A percentile compares a stretch with the other conserved stretches of the same genome.
These are phyloP conservation scores for Styela clava DNA, from an alignment of 23 tunicate species.

Conservation along the genomic window DNA sequence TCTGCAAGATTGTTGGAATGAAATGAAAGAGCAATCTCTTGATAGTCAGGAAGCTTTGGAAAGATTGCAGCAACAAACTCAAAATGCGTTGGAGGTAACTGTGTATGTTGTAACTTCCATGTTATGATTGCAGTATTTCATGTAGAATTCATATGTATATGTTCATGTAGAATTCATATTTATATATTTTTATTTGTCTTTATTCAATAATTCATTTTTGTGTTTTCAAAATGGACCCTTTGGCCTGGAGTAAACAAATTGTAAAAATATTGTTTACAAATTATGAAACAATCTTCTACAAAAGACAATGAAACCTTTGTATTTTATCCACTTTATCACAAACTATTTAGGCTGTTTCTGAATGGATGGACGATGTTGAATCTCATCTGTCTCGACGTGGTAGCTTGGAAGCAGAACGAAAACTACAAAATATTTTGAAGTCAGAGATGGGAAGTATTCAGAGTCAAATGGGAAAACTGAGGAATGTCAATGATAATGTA, in stretches of 20 bases:
- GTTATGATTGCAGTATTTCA: too few species aligned
- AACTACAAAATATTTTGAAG: constrained; percentile 6
- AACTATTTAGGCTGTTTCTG: constrained; percentile 25
- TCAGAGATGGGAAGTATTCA: constrained; percentile 22
- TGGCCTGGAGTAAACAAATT: too few species aligned
- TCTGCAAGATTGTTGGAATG: constrained; percentile 35
- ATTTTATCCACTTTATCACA: too few species aligned
- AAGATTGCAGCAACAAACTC: constrained; percentile 9
- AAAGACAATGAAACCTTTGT: too few species aligned
- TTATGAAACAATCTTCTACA: too few species aligned
- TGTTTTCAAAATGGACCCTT: neutral
- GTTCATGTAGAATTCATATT: too few species aligned
- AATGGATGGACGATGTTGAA: constrained; percentile 23
- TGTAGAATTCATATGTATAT: too few species aligned
- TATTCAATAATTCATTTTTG: neutral
- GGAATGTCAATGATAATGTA: constrained; percentile 30
- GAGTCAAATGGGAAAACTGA: constrained; percentile 22
- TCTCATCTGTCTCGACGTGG: neutral
- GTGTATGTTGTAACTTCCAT: neutral
- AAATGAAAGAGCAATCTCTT: constrained; percentile 12
- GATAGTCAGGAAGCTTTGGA: constrained; percentile 24
- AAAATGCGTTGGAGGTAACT: constrained; percentile 17
- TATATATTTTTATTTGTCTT: too few species aligned
- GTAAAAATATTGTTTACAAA: too few species aligned
- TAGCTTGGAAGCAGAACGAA: constrained; percentile 7